phyloP scores from a whole-genome alignment of 2,888 invertebrate genomes.

The Romanomermis culicivorax region DNA sequence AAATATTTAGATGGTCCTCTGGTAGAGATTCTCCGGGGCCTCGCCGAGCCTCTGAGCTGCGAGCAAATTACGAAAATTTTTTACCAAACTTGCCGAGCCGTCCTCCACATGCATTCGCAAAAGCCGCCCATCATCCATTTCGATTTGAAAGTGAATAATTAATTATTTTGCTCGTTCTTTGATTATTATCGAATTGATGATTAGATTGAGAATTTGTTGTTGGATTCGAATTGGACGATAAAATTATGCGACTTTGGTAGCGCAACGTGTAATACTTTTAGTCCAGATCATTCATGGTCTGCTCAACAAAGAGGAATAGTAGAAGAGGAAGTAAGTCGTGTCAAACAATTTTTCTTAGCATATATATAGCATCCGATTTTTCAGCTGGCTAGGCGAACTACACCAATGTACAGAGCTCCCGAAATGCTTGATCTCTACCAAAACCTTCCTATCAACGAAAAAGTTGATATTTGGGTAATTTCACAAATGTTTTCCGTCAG shows the following conservation, averaged over 20 bases:
- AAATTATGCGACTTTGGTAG: slow-evolving; percentile 97
- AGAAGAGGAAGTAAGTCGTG: slow-evolving; percentile 61
- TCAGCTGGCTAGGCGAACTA: slow-evolving; percentile 38
- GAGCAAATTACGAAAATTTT: slow-evolving; percentile 48
- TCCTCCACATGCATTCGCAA: slow-evolving; percentile 78
- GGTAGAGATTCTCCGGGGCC: slow-evolving; percentile 26
- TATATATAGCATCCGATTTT: slow-evolving; percentile 14
- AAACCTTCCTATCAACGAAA: slow-evolving; percentile 70
- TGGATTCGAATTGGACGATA: slow-evolving; percentile 58
- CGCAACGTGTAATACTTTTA: slow-evolving; percentile 53
- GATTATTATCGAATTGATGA: not conserved
- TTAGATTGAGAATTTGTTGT: slow-evolving; percentile 64
- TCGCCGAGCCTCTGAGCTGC: slow-evolving; percentile 23
- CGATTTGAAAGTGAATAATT: slow-evolving; percentile 66
- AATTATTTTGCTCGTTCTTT: not conserved
- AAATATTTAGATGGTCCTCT: slow-evolving; percentile 28
- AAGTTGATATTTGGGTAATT: slow-evolving; percentile 64
- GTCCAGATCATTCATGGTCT: slow-evolving; percentile 72
- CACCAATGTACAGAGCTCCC: slow-evolving; percentile 73
- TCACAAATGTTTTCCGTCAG: too few species aligned
- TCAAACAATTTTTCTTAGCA: too few species aligned
- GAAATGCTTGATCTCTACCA: slow-evolving; percentile 96
- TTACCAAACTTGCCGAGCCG: slow-evolving; percentile 69
- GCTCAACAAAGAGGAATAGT: slow-evolving; percentile 67
- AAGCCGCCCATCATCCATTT: slow-evolving; percentile 74